Evolutionary conservation across 1,140 invertebrate genomes (phyloP).

Genomic region (Aphaenogaster ashmeadi): DNA sequence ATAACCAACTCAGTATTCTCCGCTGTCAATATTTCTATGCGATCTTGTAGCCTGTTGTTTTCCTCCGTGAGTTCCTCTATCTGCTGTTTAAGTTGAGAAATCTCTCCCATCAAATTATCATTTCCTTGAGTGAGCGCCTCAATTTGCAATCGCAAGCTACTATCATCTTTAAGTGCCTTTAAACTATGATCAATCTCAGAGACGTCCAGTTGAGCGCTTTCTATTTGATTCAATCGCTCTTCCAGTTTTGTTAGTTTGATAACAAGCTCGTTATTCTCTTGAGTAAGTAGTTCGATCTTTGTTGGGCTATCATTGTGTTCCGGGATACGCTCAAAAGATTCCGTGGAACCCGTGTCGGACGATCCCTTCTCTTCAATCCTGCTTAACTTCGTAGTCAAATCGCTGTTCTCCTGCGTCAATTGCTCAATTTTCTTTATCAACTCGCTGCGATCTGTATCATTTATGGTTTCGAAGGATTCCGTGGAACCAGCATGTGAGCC

Average conservation of each 20-base stretch:
- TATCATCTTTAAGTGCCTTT: conserved; percentile 38
- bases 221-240: conserved; percentile 75
- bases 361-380: conserved; percentile 88
- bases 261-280: conserved; percentile 89
- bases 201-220: conserved; percentile 32
- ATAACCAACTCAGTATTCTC: conserved; percentile 87
- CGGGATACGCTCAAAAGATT: conserved; percentile 85
- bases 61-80: conserved; percentile 58
- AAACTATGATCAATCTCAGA: conserved; percentile 39
- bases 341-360: conserved; percentile 84
- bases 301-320: conserved; percentile 88
- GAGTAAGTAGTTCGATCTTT: conserved; percentile 90
- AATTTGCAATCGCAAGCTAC: conserved; percentile 83
- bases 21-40: conserved; percentile 86
- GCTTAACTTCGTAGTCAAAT: conserved; percentile 87
- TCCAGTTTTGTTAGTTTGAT: conserved; percentile 87
- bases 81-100: conserved; percentile 69
- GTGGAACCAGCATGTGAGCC: conserved; percentile 79
- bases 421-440: conserved; percentile 91
- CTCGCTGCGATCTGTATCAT: conserved; percentile 84
- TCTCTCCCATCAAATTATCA: conserved; percentile 75
- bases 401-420: conserved; percentile 89
- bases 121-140: conserved; percentile 85
- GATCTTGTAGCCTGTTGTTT: conserved; percentile 81
- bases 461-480: conserved; percentile 81